These are phyloP conservation scores for Drosophila colorata DNA, from an alignment of 2,888 invertebrate species.

Conservation along the genomic window DNA sequence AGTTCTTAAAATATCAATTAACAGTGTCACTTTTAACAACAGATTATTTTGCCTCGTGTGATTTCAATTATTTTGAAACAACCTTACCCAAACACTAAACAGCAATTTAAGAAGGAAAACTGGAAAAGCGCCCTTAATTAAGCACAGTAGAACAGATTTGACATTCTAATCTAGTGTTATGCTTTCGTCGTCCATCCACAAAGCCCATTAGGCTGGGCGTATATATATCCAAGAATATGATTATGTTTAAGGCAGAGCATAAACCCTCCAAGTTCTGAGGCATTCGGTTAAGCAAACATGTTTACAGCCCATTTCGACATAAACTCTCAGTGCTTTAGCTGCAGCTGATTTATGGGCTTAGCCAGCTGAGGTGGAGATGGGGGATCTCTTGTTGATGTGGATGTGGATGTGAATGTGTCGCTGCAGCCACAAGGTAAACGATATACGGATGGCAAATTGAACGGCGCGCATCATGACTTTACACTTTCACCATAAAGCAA, in stretches of 20 bases:
- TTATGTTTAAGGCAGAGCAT: constrained; percentile 8
- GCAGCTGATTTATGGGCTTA: constrained; percentile 50
- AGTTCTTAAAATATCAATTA: neutral
- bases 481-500: constrained; percentile 68
- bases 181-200: neutral
- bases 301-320: constrained; percentile 60
- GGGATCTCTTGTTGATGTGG: neutral
- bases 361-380: constrained; percentile 5
- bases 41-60: neutral
- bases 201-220: neutral
- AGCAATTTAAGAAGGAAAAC: neutral
- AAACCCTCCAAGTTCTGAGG: constrained; percentile 38
- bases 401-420: constrained; percentile 19
- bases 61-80: neutral
- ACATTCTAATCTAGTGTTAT: constrained; percentile 29
- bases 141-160: constrained; percentile 9
- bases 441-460: constrained; percentile 70
- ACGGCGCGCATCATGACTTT: constrained; percentile 66
- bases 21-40: neutral
- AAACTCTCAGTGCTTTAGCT: constrained; percentile 31
- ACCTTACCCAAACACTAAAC: neutral
- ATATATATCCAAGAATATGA: constrained; percentile 22
- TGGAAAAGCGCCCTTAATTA: neutral
- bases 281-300: constrained; percentile 66
- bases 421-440: constrained; percentile 64